Evolutionary conservation across 2,888 invertebrate genomes (phyloP).

Genomic region (Rhingia rostrata): DNA sequence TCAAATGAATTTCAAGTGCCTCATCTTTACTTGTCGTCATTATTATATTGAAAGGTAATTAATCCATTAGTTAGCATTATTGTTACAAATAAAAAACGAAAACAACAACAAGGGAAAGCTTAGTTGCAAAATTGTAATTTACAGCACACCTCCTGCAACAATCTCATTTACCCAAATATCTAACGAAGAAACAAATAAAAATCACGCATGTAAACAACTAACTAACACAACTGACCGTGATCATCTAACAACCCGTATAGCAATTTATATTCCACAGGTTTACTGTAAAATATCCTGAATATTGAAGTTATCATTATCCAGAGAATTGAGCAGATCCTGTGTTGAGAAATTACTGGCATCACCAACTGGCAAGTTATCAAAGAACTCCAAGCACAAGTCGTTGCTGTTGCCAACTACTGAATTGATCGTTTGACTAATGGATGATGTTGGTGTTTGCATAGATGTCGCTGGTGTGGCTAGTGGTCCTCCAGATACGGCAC

Average conservation of each 20-base stretch:
- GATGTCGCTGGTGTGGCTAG: constrained; percentile 55
- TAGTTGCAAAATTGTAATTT: background rate
- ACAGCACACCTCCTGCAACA: constrained; percentile 21
- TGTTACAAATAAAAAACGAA: background rate
- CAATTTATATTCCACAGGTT: constrained; percentile 10
- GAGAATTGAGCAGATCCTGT: constrained; percentile 91
- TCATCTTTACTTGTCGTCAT: too few relatives aligned
- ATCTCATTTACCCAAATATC: constrained; percentile 2
- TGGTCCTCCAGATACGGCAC: constrained; percentile 49
- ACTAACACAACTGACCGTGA: constrained; percentile 36
- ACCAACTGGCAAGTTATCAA: constrained; percentile 90
- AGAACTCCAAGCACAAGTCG: constrained; percentile 93
- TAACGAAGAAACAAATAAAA: constrained; percentile 6
- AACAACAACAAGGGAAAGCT: constrained; percentile 16
- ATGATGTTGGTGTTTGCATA: constrained; percentile 77
- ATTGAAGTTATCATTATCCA: constrained; percentile 90
- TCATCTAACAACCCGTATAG: constrained; percentile 43
- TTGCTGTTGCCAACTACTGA: constrained; percentile 82
- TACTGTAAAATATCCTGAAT: constrained; percentile 86
- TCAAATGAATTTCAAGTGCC: too few relatives aligned
- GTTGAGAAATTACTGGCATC: constrained; percentile 91
- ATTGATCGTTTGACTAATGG: constrained; percentile 82
- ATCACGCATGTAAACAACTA: constrained; percentile 37
- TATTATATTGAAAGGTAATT: too few relatives aligned
- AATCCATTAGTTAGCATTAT: too few relatives aligned